Evolutionary conservation across 35 echinoderm and acorn worm genomes (phyloP).

Genomic region (Stichopus chloronotus): DNA sequence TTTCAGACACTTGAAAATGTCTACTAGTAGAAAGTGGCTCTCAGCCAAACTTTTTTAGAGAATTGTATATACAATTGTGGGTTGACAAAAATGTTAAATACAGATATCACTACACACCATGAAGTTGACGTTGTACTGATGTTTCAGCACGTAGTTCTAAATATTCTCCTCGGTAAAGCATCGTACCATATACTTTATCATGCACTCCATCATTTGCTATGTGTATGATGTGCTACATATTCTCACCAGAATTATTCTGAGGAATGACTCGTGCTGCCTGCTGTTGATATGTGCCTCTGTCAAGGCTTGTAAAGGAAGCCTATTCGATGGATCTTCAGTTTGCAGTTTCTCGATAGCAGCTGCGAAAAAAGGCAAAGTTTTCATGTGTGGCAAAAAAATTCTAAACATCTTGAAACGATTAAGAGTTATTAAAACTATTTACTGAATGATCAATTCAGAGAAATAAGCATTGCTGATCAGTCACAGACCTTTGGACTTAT

Average conservation of each 20-base stretch:
- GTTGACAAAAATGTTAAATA: too few species aligned
- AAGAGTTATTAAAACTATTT: neutral
- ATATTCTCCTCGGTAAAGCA: too few species aligned
- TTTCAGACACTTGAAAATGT: too few species aligned
- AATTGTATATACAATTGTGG: too few species aligned
- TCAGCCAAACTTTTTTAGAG: too few species aligned
- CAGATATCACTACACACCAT: too few species aligned
- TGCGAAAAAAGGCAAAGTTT: neutral
- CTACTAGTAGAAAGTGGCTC: too few species aligned
- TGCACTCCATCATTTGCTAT: too few species aligned
- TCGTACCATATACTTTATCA: too few species aligned
- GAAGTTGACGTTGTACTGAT: too few species aligned
- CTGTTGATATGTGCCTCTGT: slow-evolving; percentile 91
- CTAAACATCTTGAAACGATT: neutral
- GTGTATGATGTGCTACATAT: neutral
- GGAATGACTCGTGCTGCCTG: slow-evolving; percentile 93
- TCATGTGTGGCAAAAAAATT: too few species aligned
- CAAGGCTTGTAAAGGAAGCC: slow-evolving; percentile 79
- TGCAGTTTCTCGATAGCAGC: slow-evolving; percentile 93
- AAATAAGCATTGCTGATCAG: neutral
- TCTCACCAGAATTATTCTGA: slow-evolving; percentile 97
- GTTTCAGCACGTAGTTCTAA: too few species aligned
- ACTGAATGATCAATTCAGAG: neutral
- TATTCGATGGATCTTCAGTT: slow-evolving; percentile 65
- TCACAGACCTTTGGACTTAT: neutral